Conservation (phyloP, 2,113 vertebrate species). For the Halcyon senegalensis region DNA sequence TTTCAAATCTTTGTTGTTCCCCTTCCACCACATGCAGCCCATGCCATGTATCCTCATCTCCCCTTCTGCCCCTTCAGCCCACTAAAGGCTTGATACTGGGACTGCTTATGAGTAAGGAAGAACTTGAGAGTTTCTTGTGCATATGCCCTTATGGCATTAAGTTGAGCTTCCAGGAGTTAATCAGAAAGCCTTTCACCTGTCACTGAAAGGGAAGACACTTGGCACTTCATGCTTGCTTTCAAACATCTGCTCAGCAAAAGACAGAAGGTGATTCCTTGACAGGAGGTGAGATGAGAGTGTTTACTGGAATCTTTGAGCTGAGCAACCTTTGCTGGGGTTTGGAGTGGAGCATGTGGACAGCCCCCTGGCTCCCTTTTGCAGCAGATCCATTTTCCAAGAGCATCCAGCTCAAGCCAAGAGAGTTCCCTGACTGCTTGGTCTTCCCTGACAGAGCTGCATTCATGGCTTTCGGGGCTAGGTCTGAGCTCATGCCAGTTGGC, state of each 20-base stretch:
- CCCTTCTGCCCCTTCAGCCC: not conserved
- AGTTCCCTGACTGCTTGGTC: not conserved
- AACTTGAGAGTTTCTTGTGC: not conserved
- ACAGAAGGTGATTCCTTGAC: not conserved
- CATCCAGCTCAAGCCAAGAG: not conserved
- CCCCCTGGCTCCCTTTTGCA: not conserved
- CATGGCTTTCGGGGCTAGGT: not conserved
- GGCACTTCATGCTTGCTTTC: not conserved
- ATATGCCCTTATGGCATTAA: not conserved
- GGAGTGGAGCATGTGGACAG: not conserved
- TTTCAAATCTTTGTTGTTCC: not conserved
- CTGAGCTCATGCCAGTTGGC: slow-evolving; percentile 18
- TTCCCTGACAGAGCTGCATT: not conserved
- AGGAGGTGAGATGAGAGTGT: not conserved
- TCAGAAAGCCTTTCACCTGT: not conserved
- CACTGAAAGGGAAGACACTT: not conserved
- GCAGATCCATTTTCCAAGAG: not conserved
- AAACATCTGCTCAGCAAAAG: not conserved
- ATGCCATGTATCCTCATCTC: not conserved
- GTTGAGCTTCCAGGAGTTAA: not conserved
- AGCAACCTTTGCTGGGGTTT: not conserved
- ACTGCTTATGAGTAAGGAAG: not conserved
- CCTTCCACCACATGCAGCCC: not conserved
- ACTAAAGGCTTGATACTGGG: too few relatives aligned
- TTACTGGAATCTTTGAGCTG: not conserved